Conservation (phyloP, 2,797 vertebrate genomes). For the Ambastaia sidthimunki region DNA sequence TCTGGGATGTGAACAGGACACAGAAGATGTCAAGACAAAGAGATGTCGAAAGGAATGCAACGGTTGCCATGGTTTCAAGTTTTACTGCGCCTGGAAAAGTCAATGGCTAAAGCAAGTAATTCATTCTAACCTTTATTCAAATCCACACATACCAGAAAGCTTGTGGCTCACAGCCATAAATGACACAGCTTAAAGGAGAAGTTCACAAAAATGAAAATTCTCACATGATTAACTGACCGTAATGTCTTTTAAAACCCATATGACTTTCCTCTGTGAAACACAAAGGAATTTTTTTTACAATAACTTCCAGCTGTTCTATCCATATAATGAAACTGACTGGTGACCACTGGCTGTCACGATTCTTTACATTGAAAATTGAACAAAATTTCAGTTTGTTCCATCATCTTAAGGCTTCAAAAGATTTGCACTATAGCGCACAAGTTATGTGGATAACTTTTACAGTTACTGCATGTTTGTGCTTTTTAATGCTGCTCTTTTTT, state of each 20-base stretch:
- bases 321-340: no score
- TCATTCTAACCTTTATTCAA: slow-evolving; percentile 65
- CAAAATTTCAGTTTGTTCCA: no score
- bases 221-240: neutral
- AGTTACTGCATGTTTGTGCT: no score
- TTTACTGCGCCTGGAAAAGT: slow-evolving; percentile 69
- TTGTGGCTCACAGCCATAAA: neutral
- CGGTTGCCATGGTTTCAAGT: slow-evolving; percentile 70
- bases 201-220: neutral
- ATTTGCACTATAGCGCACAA: no score
- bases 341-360: no score
- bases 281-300: neutral
- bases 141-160: slow-evolving; percentile 27
- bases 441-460: no score
- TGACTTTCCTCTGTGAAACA: neutral
- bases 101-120: slow-evolving; percentile 66
- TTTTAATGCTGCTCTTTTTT: no score
- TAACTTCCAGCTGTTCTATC: no score
- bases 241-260: neutral
- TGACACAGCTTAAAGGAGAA: neutral
- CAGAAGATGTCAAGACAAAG: slow-evolving; percentile 61
- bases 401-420: no score
- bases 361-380: no score
- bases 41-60: slow-evolving; percentile 59
- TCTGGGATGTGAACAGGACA: neutral